These are phyloP conservation scores for Zaprionus obscuricornis DNA, from an alignment of 2,888 invertebrate species.

Conservation along the genomic window DNA sequence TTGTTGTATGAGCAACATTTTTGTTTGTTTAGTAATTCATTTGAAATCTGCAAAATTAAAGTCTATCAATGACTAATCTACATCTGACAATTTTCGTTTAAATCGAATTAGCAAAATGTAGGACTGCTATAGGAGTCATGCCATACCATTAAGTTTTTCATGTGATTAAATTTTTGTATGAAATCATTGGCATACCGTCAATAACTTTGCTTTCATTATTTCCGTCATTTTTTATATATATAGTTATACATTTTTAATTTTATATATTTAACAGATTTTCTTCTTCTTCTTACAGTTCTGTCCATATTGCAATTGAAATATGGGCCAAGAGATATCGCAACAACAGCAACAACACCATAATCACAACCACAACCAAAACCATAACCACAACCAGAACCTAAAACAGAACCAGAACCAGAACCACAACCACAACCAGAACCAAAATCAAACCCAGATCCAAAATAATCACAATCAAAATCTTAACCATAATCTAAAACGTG, in stretches of 20 bases:
- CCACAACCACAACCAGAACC: slow-evolving; percentile 41
- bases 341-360: slow-evolving; percentile 78
- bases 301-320: slow-evolving; percentile 80
- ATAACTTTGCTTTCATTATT: neutral
- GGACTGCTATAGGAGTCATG: too few species aligned
- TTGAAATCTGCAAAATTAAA: too few species aligned
- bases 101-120: too few species aligned
- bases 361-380: slow-evolving; percentile 44
- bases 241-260: too few species aligned
- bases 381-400: slow-evolving; percentile 35
- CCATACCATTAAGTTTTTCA: too few species aligned
- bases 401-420: slow-evolving; percentile 37
- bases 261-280: neutral
- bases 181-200: too few species aligned
- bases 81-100: too few species aligned
- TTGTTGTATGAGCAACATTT: too few species aligned
- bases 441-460: slow-evolving; percentile 28
- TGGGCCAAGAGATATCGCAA: slow-evolving; percentile 84
- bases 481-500: slow-evolving; percentile 27
- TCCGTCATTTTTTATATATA: too few species aligned
- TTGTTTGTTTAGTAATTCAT: too few species aligned
- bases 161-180: too few species aligned
- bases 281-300: slow-evolving; percentile 46
- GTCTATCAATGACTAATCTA: too few species aligned
- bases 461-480: slow-evolving; percentile 44